phyloP scores from a whole-genome alignment of 2,888 invertebrate species.

The Bruchidius siliquastri region DNA sequence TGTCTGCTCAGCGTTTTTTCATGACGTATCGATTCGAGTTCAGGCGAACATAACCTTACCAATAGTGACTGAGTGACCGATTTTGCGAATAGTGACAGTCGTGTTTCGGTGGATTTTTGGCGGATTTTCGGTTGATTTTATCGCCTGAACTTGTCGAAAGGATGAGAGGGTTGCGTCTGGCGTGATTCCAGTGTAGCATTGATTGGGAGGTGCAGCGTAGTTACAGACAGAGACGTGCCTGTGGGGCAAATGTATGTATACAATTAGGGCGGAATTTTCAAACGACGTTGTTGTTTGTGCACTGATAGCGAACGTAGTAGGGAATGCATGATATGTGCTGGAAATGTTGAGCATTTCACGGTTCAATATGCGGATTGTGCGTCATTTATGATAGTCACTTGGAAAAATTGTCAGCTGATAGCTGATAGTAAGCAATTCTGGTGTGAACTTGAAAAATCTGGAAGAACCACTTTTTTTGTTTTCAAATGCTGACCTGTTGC shows the following conservation, averaged over 20 bases:
- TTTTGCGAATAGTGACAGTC: not conserved
- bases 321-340: not conserved
- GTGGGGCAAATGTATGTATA: not conserved
- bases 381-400: too few relatives aligned
- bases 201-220: not conserved
- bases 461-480: too few relatives aligned
- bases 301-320: not conserved
- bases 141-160: not conserved
- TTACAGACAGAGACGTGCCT: not conserved
- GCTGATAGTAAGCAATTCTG: too few relatives aligned
- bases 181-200: not conserved
- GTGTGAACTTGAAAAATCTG: too few relatives aligned
- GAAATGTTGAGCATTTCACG: not conserved
- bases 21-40: not conserved
- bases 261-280: not conserved
- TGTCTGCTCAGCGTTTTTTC: not conserved
- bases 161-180: not conserved
- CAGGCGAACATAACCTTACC: not conserved
- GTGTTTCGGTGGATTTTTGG: not conserved
- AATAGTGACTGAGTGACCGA: not conserved
- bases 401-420: too few relatives aligned
- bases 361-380: not conserved
- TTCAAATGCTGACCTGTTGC: too few relatives aligned
- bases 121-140: not conserved
- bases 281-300: not conserved